A percentile compares a stretch with the other conserved stretches of the same genome.
phyloP scores from a whole-genome alignment of 1,140 invertebrate species.

The Antheraea mylitta region DNA sequence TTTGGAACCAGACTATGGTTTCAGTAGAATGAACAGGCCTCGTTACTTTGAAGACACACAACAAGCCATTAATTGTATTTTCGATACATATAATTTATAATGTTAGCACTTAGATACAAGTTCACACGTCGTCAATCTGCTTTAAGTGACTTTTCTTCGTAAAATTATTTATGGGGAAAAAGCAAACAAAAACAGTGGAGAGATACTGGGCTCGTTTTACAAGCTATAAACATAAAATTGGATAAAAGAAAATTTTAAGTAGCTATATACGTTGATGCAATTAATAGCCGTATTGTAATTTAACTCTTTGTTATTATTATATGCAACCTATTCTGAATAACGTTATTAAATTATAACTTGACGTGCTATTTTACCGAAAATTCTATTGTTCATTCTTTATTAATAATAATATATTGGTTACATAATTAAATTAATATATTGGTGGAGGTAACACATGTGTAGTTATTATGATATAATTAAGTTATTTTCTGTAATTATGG shows the following conservation, averaged over 20 bases:
- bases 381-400: background rate
- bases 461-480: background rate
- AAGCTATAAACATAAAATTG: no score
- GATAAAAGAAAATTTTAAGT: no score
- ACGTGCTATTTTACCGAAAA: background rate
- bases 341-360: background rate
- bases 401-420: background rate
- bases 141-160: no score
- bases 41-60: conserved; percentile 68
- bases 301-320: no score
- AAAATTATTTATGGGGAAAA: no score
- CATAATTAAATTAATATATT: background rate
- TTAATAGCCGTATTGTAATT: no score
- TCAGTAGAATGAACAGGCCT: conserved; percentile 53
- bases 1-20: conserved; percentile 69
- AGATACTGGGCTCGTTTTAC: no score
- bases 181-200: no score
- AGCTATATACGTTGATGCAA: no score
- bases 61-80: conserved; percentile 66
- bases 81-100: conserved; percentile 60
- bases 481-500: background rate
- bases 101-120: background rate
- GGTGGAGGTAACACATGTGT: background rate
- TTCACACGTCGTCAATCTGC: no score
- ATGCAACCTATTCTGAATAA: no score